phyloP scores from a whole-genome alignment of 2,797 vertebrate genomes.

The Leptatherina wallacei region DNA sequence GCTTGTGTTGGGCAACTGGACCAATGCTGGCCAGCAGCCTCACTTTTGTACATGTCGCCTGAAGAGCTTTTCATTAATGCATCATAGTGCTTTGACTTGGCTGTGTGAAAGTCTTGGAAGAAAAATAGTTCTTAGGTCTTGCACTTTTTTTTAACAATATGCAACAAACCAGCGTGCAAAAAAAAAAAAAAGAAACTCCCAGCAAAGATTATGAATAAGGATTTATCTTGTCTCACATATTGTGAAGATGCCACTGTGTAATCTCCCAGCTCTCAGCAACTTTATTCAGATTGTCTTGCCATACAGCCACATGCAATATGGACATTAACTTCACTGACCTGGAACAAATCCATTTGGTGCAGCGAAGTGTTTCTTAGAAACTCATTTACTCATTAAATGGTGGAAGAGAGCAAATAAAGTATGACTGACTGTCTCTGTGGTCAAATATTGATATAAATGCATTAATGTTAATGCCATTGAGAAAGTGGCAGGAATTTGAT shows the following conservation, averaged over 20 bases:
- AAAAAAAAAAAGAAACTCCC: slow-evolving; percentile 21
- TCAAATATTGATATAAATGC: slow-evolving; percentile 43
- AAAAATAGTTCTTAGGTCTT: slow-evolving; percentile 10
- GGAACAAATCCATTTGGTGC: slow-evolving; percentile 23
- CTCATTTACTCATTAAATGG: slow-evolving; percentile 38
- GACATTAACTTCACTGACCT: slow-evolving; percentile 37
- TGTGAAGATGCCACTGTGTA: slow-evolving; percentile 15
- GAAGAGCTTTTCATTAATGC: not conserved
- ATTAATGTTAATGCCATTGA: slow-evolving; percentile 32
- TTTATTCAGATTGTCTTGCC: slow-evolving; percentile 13
- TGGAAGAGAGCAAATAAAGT: slow-evolving; percentile 15
- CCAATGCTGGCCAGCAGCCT: too few relatives aligned
- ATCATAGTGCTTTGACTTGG: not conserved
- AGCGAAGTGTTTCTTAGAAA: slow-evolving; percentile 28
- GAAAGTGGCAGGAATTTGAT: slow-evolving; percentile 27
- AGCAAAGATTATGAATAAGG: slow-evolving; percentile 4
- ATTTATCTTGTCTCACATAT: slow-evolving; percentile 9
- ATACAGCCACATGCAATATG: not conserved
- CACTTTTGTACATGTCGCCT: too few relatives aligned
- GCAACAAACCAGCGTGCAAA: not conserved
- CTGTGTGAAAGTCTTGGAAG: not conserved
- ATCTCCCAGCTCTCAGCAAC: slow-evolving; percentile 16
- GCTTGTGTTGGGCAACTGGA: not conserved
- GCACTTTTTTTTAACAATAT: slow-evolving; percentile 20
- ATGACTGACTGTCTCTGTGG: slow-evolving; percentile 28